phyloP scores from a whole-genome alignment of 1,140 invertebrate genomes.

The Drosophila simulans region DNA sequence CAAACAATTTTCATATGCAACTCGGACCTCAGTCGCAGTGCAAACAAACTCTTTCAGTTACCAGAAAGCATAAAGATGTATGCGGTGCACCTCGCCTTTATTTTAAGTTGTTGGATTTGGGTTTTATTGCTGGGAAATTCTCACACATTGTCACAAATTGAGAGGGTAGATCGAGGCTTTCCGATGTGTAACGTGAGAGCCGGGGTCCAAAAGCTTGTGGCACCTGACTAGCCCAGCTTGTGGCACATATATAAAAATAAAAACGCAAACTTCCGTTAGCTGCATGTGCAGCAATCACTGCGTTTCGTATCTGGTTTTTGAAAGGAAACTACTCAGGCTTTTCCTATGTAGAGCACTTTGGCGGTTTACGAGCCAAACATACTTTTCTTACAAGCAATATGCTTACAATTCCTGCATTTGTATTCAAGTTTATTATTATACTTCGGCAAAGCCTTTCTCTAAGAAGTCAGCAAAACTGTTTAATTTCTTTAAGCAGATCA shows the following conservation, averaged over 20 bases:
- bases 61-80: slow-evolving; percentile 21
- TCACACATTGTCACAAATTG: slow-evolving; percentile 79
- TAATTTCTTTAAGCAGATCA: no score
- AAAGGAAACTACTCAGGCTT: slow-evolving; percentile 43
- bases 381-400: background rate
- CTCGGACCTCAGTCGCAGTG: slow-evolving; percentile 30
- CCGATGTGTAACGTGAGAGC: slow-evolving; percentile 72
- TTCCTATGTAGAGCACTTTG: slow-evolving; percentile 25
- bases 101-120: slow-evolving; percentile 48
- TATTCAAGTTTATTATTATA: slow-evolving; percentile 1
- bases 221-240: slow-evolving; percentile 62
- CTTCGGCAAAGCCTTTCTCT: background rate
- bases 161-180: slow-evolving; percentile 48
- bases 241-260: slow-evolving; percentile 45
- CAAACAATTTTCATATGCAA: slow-evolving; percentile 75
- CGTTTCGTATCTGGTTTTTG: slow-evolving; percentile 53
- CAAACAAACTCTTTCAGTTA: slow-evolving; percentile 62
- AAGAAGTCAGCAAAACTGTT: background rate
- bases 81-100: slow-evolving; percentile 35
- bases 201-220: slow-evolving; percentile 28
- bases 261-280: slow-evolving; percentile 60
- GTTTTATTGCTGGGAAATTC: slow-evolving; percentile 66
- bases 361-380: slow-evolving; percentile 4
- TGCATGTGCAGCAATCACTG: slow-evolving; percentile 39
- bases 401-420: background rate